Evolutionary conservation across 2,797 vertebrate species (phyloP), one percentile per base, ranked within the genome.

Genomic region (Eospalax fontanierii): DNA sequence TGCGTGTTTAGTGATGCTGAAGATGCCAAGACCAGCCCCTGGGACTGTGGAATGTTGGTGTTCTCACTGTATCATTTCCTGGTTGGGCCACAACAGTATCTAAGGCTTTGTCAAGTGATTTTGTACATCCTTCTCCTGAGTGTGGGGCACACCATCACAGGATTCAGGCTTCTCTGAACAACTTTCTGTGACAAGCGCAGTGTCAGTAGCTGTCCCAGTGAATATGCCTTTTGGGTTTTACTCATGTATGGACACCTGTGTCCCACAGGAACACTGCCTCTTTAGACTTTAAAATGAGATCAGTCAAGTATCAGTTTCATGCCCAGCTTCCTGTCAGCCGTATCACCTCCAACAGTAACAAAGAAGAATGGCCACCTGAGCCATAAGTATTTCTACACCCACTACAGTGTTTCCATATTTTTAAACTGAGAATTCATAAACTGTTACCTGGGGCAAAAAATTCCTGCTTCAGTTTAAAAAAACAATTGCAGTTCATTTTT

Each of bases 51-150:
- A 10, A 6, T 33, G 4, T 28, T 1, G 4, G 10, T 16, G 14
- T 33, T 40, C n/a, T 68, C 9, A 30, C 6, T 28, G 38, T 21
- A 40, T 43, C 16, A 6, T 73, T 38, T 38, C 24, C 33, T 10
- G 30, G 4, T 28, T 8, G 5, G 18, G 35, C 18, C 3, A 54
- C 63, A 65, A 6, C 9, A 19, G 10, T 59, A 30, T 2, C 79
- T 18, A 0, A 0, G 2, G 8, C 65, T 43, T 22, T n/a, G 33
- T 9, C 54, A 11, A 24, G 22, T 10, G 4, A 0, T 7, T 21
- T 2, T 11, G 10, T 16, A 24, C 3, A 8, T 33, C 14, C 18
- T 30, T 26, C 61, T 3, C 38, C 28, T 88, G 19, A 28, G 21
- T 7, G 8, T 30, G 14, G 61, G 38, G 65, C 8, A 18, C 1